Evolutionary conservation across 1,140 invertebrate species (phyloP).

Genomic region (Drosophila prosaltans): DNA sequence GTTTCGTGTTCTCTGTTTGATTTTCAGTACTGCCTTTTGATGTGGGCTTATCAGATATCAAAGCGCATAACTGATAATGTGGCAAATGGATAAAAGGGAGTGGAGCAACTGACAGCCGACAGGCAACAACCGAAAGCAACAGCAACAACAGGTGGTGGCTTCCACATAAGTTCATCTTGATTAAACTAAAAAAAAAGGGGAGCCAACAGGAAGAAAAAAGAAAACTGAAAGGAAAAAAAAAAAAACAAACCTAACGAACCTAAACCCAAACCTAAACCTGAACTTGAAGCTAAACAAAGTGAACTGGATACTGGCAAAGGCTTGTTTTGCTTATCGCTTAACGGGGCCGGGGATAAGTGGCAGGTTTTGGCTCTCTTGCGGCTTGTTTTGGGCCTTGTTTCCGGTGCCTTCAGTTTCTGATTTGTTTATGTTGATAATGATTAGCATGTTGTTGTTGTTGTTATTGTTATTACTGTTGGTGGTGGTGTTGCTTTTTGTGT

Average conservation of each 20-base stretch:
- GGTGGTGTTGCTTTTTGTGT: conserved; percentile 27
- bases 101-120: not conserved
- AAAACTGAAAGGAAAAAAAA: not conserved
- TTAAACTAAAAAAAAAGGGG: conserved; percentile 2
- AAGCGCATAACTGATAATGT: conserved; percentile 80
- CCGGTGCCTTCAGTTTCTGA: conserved; percentile 51
- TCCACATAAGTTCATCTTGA: conserved; percentile 51
- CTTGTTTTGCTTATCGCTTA: conserved; percentile 4
- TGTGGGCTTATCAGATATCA: conserved; percentile 81
- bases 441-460: conserved; percentile 63
- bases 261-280: conserved; percentile 17
- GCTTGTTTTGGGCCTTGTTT: conserved; percentile 27
- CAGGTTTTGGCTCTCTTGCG: conserved; percentile 5
- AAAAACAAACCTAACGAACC: conserved; percentile 1
- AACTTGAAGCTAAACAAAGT: conserved; percentile 31
- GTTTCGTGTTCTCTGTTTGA: conserved; percentile 1
- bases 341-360: not conserved
- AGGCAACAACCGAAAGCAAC: conserved; percentile 28
- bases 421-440: conserved; percentile 79
- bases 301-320: not conserved
- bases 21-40: conserved; percentile 54
- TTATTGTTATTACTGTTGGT: conserved; percentile 27
- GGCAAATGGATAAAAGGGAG: conserved; percentile 51
- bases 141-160: conserved; percentile 63
- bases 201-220: not conserved